Conservation (phyloP, 1,140 invertebrate species). For the Drusus annulatus region DNA sequence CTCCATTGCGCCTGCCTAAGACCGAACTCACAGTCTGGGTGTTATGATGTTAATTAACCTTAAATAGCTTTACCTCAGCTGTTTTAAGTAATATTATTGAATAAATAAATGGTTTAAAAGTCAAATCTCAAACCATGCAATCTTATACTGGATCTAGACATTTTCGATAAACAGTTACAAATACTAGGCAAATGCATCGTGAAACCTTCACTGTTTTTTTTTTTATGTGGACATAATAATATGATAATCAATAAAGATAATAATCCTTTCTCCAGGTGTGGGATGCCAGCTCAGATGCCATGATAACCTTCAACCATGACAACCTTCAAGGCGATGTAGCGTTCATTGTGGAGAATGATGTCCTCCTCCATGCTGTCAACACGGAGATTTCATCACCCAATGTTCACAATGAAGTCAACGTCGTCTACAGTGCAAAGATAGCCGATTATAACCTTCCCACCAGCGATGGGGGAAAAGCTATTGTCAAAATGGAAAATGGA, state of each 20-base stretch:
- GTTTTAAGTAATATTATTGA: too few species aligned
- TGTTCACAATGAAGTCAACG: conserved; percentile 62
- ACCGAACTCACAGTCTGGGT: too few species aligned
- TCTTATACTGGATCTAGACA: too few species aligned
- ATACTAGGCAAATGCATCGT: too few species aligned
- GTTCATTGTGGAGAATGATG: conserved; percentile 96
- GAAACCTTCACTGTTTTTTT: too few species aligned
- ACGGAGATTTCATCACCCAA: conserved; percentile 62
- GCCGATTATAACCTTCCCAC: conserved; percentile 70
- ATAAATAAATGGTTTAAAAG: too few species aligned
- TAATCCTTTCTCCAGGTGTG: conserved; percentile 80
- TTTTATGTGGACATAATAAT: not conserved
- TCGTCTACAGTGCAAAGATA: conserved; percentile 71
- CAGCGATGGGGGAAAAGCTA: not conserved
- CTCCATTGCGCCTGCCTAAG: too few species aligned
- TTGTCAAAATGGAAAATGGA: conserved; percentile 52
- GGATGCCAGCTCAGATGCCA: conserved; percentile 91
- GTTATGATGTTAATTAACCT: too few species aligned
- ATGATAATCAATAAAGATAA: not conserved
- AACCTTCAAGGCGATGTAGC: conserved; percentile 82
- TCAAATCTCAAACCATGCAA: too few species aligned
- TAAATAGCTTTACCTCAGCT: too few species aligned
- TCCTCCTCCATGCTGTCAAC: conserved; percentile 84
- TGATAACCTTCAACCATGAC: conserved; percentile 88
- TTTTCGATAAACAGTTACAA: too few species aligned